Base-by-base conservation (phyloP, 2,888 invertebrate genomes). In the Notocelia uddmanniana region DNA sequence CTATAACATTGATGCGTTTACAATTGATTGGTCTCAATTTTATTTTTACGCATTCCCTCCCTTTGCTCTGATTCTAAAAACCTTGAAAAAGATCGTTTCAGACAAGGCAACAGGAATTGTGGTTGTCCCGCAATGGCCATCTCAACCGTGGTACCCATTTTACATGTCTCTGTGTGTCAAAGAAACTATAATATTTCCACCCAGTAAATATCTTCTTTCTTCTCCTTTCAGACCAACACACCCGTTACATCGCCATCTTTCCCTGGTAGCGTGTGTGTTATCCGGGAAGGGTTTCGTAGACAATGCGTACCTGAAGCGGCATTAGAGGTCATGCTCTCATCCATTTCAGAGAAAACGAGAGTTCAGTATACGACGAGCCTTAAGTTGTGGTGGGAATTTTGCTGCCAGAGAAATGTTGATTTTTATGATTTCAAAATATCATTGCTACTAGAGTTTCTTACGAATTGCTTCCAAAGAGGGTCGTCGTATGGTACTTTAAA, bases 171-270 rank as follows among this genome's bases (percentile, higher is more conserved):
- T 67, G 10, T 5, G 5, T 3, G 15, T 67, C 1, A 34, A 37
- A 3, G 68, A 59, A 34, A 23, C 21, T 11, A 52, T 59, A 21
- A 37, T 59, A 21, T 59, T 68, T 6, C 1, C 19, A 11, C 68
- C 68, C 10, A 26, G 48, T 52, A 50, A 68, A 59, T 15, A n/a
- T 11, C 13, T 59, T 6, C 31, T 68, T 10, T 52, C 37, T 5
- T 66, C 66, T 45, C 41, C 54, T 59, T 68, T 68, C 68, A 68
- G 68, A 23, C 11, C 50, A 10, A 18, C n/a, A 9, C 68, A 60
- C 18, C 68, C 68, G n/a, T 5, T 68, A 13, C 68, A 68, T 41
- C 68, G 18, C 15, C 68, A n/a, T 10, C 68, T 68, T 68, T 68
- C 68, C 68, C 68, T 68, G 68, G 68, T 52, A 37, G 68, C 41